Evolutionary conservation across 1,140 invertebrate species (phyloP).

Genomic region (Macrotrachela quadricornifera): DNA sequence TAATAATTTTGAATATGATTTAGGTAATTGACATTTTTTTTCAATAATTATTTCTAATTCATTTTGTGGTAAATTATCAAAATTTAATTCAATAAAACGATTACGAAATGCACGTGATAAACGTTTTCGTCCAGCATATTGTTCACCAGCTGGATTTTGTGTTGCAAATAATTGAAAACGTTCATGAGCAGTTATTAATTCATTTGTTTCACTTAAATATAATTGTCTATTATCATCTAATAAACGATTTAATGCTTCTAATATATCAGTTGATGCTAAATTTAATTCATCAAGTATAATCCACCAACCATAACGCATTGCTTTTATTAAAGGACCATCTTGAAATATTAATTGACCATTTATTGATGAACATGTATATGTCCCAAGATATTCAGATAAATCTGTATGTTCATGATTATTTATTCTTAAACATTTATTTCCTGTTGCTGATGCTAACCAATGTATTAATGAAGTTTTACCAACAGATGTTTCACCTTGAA

Average conservation of each 20-base stretch:
- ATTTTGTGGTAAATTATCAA: constrained; percentile 67
- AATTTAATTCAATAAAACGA: constrained; percentile 87
- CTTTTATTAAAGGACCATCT: constrained; percentile 78
- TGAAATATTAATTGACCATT: constrained; percentile 68
- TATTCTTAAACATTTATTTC: constrained; percentile 78
- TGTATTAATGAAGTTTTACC: constrained; percentile 92
- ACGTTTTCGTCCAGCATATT: constrained; percentile 83
- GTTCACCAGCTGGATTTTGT: constrained; percentile 87
- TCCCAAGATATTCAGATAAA: constrained; percentile 70
- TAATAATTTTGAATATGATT: constrained; percentile 67
- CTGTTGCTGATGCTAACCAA: constrained; percentile 68
- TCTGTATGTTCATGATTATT: constrained; percentile 99
- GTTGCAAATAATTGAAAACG: constrained; percentile 94
- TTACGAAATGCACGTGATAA: constrained; percentile 88
- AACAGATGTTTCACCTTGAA: constrained; percentile 90
- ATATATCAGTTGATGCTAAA: constrained; percentile 83
- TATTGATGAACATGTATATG: constrained; percentile 59
- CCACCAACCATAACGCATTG: constrained; percentile 91
- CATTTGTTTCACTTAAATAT: constrained; percentile 85
- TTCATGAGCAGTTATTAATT: constrained; percentile 66
- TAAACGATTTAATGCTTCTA: constrained; percentile 83
- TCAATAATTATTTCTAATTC: constrained; percentile 77
- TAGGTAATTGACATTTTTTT: constrained; percentile 60
- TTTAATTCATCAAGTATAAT: constrained; percentile 97
- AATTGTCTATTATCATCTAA: constrained; percentile 91